Conservation (phyloP, 1,140 invertebrate genomes). For the Holcopasites calliopsidis region DNA sequence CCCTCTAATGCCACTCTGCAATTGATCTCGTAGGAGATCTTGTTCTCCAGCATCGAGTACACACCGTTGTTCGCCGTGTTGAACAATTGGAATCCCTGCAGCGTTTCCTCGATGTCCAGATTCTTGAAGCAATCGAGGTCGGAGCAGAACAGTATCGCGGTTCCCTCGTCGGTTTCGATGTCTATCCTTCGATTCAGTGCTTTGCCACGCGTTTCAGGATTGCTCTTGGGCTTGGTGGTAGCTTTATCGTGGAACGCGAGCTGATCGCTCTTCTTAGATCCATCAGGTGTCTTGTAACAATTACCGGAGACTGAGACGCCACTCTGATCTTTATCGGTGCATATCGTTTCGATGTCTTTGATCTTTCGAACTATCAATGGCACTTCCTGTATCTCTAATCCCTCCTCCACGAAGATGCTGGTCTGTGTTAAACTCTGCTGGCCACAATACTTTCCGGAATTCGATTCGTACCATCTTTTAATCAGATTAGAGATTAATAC, state of each 20-base stretch:
- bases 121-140: constrained; percentile 67
- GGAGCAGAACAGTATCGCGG: constrained; percentile 62
- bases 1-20: constrained; percentile 79
- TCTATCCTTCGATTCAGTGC: constrained; percentile 48
- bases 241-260: background rate
- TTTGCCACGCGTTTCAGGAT: constrained; percentile 15
- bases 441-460: constrained; percentile 8
- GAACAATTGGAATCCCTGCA: constrained; percentile 71
- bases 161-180: constrained; percentile 67
- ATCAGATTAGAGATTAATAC: constrained; percentile 28
- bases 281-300: constrained; percentile 2
- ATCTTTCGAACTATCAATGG: constrained; percentile 84
- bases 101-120: constrained; percentile 72
- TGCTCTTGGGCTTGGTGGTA: background rate
- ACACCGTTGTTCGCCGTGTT: constrained; percentile 62
- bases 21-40: constrained; percentile 79
- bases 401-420: constrained; percentile 85
- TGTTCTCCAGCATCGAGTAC: constrained; percentile 74
- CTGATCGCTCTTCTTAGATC: constrained; percentile 23
- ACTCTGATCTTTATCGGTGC: background rate
- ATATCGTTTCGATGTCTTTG: constrained; percentile 56
- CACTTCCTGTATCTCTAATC: constrained; percentile 84
- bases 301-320: background rate
- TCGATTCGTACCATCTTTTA: constrained; percentile 58
- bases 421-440: constrained; percentile 68